Base-by-base conservation (phyloP, 2,888 invertebrate species). In the Eilema sororculum region DNA sequence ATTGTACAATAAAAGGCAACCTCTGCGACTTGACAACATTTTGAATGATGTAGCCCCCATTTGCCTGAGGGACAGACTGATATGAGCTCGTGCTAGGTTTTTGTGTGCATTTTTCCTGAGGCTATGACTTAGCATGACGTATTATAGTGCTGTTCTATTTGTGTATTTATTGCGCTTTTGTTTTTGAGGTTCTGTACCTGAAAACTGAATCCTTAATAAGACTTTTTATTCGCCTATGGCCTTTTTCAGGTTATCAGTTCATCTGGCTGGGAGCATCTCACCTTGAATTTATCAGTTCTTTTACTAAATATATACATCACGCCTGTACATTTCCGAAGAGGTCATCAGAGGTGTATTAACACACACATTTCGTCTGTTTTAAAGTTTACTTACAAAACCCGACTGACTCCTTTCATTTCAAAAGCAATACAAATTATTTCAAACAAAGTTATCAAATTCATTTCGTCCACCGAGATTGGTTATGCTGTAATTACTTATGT, bases 21-120 rank as follows among this genome's bases (percentile, higher is more conserved):
- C 69, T 76, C 41, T 64, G 73, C 71, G 72, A 75, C 71, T 75
- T 68, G 79, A 75, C 73, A 69, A 62, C 65, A 37, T 73, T 74
- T 71, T 73, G 80, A 79, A 71, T 78, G 78, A 87, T 84, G 84
- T 87, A 81, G 76, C 78, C 65, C 74, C 78, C 80, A 69, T 78
- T 80, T 68, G 86, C 87, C 82, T 76, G 25, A 77, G 79, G 84
- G 78, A 63, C 74, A 74, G 41, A 61, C 69, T 72, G 74, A 80
- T 78, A 79, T 71, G 69, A 37, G 57, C 65, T 62, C 57, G 65
- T 71, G 59, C 71, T 56, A 69, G 77, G 77, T 78, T 74, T 64
- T 46, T 67, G 30, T 65, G 74, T 60, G 63, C 65, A 28, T 70
- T 13, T 77, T 74, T 76, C 83, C 81, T 61, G 66, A 57, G 76